phyloP scores from a whole-genome alignment of 2,888 invertebrate genomes.

The Thelaira solivaga region DNA sequence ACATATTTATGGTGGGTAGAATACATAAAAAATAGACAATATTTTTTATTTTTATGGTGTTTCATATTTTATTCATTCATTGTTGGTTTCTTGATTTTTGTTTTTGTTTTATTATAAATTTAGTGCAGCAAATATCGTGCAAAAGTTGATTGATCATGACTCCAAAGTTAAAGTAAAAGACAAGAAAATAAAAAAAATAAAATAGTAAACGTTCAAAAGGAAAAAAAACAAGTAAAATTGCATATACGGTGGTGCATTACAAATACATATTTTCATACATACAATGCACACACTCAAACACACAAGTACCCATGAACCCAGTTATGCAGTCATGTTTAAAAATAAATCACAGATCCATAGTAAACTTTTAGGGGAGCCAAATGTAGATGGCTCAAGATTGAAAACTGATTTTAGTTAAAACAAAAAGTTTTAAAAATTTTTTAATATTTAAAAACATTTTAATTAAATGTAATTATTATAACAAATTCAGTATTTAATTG shows the following conservation, averaged over 20 bases:
- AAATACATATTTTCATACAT: slow-evolving; percentile 1
- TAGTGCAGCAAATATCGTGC: slow-evolving; percentile 60
- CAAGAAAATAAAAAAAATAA: slow-evolving; percentile 24
- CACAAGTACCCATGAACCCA: no score
- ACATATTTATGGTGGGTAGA: slow-evolving; percentile 35
- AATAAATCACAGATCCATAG: no score
- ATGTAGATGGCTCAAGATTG: no score
- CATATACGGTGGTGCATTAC: slow-evolving; percentile 52
- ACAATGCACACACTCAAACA: neutral
- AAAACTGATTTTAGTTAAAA: no score
- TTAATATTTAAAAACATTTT: no score
- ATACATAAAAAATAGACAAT: slow-evolving; percentile 36
- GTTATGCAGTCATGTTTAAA: no score
- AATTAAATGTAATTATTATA: no score
- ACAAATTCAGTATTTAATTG: no score
- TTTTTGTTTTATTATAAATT: slow-evolving; percentile 16
- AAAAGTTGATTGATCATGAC: slow-evolving; percentile 47
- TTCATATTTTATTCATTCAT: slow-evolving; percentile 20
- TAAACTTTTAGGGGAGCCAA: no score
- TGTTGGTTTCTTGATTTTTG: neutral
- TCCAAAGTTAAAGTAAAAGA: slow-evolving; percentile 39
- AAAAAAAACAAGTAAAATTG: no score
- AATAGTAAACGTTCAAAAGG: slow-evolving; percentile 38
- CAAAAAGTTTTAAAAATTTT: no score
- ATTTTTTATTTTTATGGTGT: no score